phyloP scores from a whole-genome alignment of 2,113 vertebrate genomes.

The Tretioscincus oriximinensis region DNA sequence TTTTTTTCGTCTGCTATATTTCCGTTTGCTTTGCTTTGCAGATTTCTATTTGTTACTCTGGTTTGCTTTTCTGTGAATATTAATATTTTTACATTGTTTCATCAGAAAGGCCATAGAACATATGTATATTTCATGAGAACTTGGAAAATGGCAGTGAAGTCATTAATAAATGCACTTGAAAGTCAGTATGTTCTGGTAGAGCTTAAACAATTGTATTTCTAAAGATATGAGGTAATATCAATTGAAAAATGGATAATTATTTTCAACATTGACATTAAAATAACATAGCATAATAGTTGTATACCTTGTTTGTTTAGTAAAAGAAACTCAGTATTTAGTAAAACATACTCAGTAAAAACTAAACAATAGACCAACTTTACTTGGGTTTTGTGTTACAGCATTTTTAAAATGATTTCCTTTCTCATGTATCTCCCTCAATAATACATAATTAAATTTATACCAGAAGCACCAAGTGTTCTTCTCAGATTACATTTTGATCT shows the following conservation, averaged over 20 bases:
- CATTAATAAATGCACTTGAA: constrained; percentile 6
- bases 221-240: background rate
- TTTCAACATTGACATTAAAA: background rate
- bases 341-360: no score
- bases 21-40: background rate
- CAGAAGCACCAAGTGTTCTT: no score
- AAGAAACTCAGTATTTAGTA: no score
- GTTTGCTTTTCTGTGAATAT: constrained; percentile 23
- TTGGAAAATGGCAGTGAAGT: constrained; percentile 9
- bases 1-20: background rate
- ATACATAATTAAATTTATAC: no score
- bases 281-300: background rate
- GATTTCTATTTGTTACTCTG: constrained; percentile 5
- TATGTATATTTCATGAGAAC: constrained; percentile 12
- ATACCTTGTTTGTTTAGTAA: no score
- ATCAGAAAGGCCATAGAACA: background rate
- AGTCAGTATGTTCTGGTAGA: background rate
- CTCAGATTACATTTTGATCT: no score
- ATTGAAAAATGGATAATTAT: background rate
- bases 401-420: no score
- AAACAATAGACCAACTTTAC: no score
- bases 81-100: background rate
- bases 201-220: background rate
- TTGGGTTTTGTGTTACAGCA: no score
- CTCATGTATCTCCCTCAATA: no score